Evolutionary conservation across 2,888 invertebrate genomes (phyloP).

Genomic region (Atethmia centrago): DNA sequence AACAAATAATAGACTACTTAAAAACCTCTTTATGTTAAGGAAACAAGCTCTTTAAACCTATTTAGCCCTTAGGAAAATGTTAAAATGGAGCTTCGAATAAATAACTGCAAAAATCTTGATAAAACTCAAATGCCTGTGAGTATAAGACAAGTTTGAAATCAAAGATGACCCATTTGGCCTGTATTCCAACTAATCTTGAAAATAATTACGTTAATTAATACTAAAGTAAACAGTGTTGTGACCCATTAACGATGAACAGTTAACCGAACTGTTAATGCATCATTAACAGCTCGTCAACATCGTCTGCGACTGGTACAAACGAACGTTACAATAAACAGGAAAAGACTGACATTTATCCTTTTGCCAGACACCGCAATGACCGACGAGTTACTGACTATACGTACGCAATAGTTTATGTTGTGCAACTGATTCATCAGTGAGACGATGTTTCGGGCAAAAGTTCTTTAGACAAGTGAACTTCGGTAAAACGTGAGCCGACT

Average conservation of each 20-base stretch:
- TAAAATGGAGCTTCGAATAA: not conserved
- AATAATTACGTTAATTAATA: slow-evolving; percentile 25
- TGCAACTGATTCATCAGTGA: not conserved
- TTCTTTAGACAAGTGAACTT: not conserved
- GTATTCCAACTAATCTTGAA: not conserved
- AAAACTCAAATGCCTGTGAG: not conserved
- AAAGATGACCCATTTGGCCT: not conserved
- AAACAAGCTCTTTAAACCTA: not conserved
- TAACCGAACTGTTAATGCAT: slow-evolving; percentile 12
- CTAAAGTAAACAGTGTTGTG: slow-evolving; percentile 19
- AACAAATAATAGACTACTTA: not conserved
- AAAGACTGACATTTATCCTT: not conserved
- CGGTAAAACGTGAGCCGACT: not conserved
- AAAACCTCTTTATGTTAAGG: not conserved
- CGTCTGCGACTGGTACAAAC: not conserved
- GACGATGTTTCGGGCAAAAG: not conserved
- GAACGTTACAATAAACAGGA: slow-evolving; percentile 2
- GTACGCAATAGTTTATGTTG: not conserved
- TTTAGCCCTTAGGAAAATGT: not conserved
- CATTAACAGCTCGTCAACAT: slow-evolving; percentile 26
- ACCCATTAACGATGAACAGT: slow-evolving; percentile 6
- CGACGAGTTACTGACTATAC: not conserved
- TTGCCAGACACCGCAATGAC: not conserved
- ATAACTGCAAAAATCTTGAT: not conserved
- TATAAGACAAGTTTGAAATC: not conserved